phyloP scores from a whole-genome alignment of 2,113 vertebrate genomes.

The Marcusenius ussheri region DNA sequence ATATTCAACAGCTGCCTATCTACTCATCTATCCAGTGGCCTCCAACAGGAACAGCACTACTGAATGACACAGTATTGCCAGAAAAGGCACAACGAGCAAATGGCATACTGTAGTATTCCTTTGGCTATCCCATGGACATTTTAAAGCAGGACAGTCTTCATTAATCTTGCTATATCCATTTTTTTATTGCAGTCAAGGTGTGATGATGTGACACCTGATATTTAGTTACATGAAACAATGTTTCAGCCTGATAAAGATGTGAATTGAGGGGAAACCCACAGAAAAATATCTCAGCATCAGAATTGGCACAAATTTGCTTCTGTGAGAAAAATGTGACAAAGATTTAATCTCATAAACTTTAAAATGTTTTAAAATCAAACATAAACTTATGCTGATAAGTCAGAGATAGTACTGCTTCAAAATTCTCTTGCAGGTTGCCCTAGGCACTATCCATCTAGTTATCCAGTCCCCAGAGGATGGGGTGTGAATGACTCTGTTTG shows the following conservation, averaged over 20 bases:
- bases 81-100: background rate
- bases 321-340: background rate
- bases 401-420: background rate
- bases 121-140: background rate
- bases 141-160: background rate
- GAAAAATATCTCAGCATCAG: background rate
- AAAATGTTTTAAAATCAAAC: conserved; percentile 5
- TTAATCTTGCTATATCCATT: background rate
- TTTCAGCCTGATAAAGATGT: background rate
- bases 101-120: background rate
- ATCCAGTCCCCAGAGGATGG: background rate
- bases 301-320: background rate
- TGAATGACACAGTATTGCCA: background rate
- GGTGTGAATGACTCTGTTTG: background rate
- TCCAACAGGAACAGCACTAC: background rate
- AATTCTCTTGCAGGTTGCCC: background rate
- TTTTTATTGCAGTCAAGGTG: background rate
- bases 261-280: background rate
- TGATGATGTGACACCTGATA: background rate
- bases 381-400: background rate
- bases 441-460: background rate
- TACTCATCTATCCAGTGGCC: background rate
- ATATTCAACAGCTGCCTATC: background rate
- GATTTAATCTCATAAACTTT: background rate
- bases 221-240: background rate